Evolutionary conservation across 2,888 invertebrate species (phyloP).

Genomic region (Andrena bicolor): DNA sequence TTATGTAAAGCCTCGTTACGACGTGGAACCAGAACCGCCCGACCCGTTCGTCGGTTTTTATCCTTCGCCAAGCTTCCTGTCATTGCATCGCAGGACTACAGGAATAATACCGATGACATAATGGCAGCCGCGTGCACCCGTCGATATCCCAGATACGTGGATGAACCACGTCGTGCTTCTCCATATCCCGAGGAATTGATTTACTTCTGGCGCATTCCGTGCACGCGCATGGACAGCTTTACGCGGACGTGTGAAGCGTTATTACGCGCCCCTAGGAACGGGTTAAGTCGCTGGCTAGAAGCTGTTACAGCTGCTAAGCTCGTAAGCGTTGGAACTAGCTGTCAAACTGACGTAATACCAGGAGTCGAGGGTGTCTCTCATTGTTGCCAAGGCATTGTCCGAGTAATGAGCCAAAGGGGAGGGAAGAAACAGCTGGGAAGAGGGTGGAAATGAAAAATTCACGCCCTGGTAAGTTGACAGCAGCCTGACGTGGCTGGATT

Average conservation of each 20-base stretch:
- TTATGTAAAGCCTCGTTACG: slow-evolving; percentile 41
- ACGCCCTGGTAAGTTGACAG: not conserved
- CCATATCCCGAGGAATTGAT: slow-evolving; percentile 54
- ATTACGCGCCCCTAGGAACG: slow-evolving; percentile 9
- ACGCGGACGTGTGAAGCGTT: slow-evolving; percentile 44
- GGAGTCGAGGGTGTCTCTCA: slow-evolving; percentile 1
- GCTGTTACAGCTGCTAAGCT: not conserved
- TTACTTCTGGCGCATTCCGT: slow-evolving; percentile 27
- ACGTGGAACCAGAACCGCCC: not conserved
- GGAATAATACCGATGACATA: slow-evolving; percentile 2
- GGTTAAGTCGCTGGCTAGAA: not conserved
- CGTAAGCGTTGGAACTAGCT: not conserved
- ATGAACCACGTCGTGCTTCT: slow-evolving; percentile 24
- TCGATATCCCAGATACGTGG: not conserved
- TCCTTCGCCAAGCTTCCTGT: not conserved
- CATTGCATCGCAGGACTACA: not conserved
- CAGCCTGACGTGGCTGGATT: not conserved
- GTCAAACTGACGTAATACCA: slow-evolving; percentile 7
- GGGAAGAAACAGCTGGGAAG: not conserved
- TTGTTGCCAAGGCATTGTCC: not conserved
- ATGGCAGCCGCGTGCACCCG: not conserved
- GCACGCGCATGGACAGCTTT: slow-evolving; percentile 43
- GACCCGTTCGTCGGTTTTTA: not conserved
- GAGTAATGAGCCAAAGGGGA: not conserved
- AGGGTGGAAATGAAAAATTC: slow-evolving; percentile 18